Conservation (phyloP, 2,888 invertebrate species). For the Plebejus argus region DNA sequence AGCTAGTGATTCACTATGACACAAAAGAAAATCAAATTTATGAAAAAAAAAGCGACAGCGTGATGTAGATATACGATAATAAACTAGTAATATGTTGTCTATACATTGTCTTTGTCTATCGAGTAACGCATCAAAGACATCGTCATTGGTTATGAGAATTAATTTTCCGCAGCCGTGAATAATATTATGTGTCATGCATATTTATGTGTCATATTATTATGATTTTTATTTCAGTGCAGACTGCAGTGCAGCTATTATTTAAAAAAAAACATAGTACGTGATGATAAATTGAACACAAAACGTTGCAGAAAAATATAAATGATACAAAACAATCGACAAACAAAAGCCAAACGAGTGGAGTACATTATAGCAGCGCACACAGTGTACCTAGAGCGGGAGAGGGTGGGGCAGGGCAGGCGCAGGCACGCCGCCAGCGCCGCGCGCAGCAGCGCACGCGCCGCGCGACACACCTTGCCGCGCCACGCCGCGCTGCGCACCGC, state of each 20-base stretch:
- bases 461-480: constrained; percentile 57
- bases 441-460: constrained; percentile 63
- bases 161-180: too few relatives aligned
- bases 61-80: neutral
- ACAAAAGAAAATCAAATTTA: neutral
- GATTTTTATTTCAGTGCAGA: too few relatives aligned
- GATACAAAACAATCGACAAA: neutral
- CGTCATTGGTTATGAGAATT: too few relatives aligned
- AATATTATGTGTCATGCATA: too few relatives aligned
- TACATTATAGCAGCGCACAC: neutral
- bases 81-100: neutral
- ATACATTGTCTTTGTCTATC: too few relatives aligned
- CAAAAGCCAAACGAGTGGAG: neutral
- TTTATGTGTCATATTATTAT: too few relatives aligned
- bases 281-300: neutral
- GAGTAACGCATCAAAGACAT: too few relatives aligned
- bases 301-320: neutral
- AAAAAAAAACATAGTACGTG: neutral
- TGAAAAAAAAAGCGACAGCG: neutral
- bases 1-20: neutral
- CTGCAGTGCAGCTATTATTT: too few relatives aligned
- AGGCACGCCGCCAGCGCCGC: constrained; percentile 69
- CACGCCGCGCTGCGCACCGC: constrained; percentile 20
- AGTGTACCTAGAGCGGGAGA: constrained; percentile 29
- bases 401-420: constrained; percentile 71